Base-by-base conservation (phyloP, 2,797 vertebrate genomes). In the Aselliscus stoliczkanus region DNA sequence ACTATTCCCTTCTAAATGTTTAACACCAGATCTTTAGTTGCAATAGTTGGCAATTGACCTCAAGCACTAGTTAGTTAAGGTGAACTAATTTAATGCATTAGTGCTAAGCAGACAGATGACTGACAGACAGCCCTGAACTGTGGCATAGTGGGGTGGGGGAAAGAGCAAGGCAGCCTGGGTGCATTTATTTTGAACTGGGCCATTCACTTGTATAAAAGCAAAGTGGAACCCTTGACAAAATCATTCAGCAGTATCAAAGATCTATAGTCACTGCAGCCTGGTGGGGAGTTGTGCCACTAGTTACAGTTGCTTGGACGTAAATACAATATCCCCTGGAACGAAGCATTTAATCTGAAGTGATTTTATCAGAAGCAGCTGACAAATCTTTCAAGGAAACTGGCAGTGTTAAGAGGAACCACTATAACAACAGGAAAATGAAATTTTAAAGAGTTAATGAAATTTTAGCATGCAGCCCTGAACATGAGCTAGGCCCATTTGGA, bases 221-320 rank as follows among this genome's bases (percentile, higher is more conserved):
- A 94, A 95, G 11, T 83, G 90, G 95, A 96, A 93, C 44, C 52
- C 67, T 95, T 92, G 81, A 90, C 93, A 95, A 67, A 90, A 39
- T 88, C 69, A 69, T 96, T 95, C 91, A 93, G 93, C 60, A 84
- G 81, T 23, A 96, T 87, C 92, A 95, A 96, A 96, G 92, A 90
- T 96, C 81, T 96, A 79, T 21, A 90, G 52, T 92, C 69, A 82
- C 52, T 58, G 34, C 34, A 83, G 73, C 47, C 92, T 90, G 75
- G 77, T 64, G 31, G 47, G 72, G 44, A 82, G 3, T 72, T 14
- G 67, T 42, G 76, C 62, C 76, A 62, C 72, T 92, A 67, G 94
- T 93, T 97, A 96, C 87, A 97, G 96, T 92, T 92, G 95, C 93
- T 94, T 88, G 90, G 92, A 84, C 96, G 90, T 96, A 97, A 97